phyloP scores from a whole-genome alignment of 2,888 invertebrate species.

The Melinopterus prodromus region DNA sequence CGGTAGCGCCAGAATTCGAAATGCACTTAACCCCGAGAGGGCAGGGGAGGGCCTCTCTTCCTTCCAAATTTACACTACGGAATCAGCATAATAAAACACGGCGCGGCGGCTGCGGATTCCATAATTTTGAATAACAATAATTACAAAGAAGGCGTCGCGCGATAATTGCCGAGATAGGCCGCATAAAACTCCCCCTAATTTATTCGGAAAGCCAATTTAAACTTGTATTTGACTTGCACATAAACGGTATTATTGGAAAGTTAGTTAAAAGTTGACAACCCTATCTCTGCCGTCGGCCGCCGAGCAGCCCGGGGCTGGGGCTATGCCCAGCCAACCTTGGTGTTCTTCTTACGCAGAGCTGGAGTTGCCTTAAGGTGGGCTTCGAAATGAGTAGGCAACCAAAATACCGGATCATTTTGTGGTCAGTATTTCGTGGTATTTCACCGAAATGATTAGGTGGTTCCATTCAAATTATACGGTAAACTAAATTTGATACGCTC shows the following conservation, averaged over 20 bases:
- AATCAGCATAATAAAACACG: constrained; percentile 62
- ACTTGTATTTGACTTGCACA: constrained; percentile 63
- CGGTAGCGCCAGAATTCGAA: constrained; percentile 27
- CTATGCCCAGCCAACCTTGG: background rate
- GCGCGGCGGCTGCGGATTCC: constrained; percentile 53
- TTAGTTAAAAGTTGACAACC: constrained; percentile 61
- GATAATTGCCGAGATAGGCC: constrained; percentile 62
- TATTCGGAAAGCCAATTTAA: constrained; percentile 63
- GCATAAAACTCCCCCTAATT: constrained; percentile 60
- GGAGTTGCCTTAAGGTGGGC: background rate
- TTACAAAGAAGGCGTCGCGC: constrained; percentile 60
- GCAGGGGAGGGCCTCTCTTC: background rate
- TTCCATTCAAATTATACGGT: too few species aligned
- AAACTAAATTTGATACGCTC: too few species aligned
- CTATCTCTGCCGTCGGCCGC: constrained; percentile 46
- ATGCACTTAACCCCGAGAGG: constrained; percentile 35
- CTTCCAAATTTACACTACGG: constrained; percentile 47
- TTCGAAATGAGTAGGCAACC: too few species aligned
- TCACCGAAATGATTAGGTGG: too few species aligned
- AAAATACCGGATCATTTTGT: too few species aligned
- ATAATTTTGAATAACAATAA: constrained; percentile 63
- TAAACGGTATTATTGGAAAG: constrained; percentile 62
- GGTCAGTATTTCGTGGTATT: too few species aligned
- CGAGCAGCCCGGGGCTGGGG: background rate
- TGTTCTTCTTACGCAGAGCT: background rate